Conservation (phyloP, 2,113 vertebrate species). For the Thalassarche chlororhynchos region DNA sequence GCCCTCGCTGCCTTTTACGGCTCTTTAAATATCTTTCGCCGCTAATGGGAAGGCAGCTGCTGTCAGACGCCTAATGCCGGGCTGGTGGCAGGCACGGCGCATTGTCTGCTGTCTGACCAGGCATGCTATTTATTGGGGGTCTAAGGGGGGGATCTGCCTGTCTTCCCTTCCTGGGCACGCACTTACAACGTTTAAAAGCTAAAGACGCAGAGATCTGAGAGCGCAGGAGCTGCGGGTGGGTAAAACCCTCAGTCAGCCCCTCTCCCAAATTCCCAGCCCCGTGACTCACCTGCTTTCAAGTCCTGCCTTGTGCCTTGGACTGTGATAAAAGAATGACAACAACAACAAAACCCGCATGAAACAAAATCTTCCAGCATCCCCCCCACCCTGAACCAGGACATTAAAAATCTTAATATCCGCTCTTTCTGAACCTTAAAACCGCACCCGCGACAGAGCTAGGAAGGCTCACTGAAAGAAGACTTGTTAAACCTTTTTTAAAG, state of each 20-base stretch:
- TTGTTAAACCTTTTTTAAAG: background rate
- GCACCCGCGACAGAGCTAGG: background rate
- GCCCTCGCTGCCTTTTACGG: background rate
- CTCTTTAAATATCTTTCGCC: background rate
- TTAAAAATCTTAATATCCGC: background rate
- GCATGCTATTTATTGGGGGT: background rate
- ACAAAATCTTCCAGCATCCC: background rate
- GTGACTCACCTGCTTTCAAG: conserved; percentile 30
- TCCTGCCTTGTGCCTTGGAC: background rate
- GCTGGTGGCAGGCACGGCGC: background rate
- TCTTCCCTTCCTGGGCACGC: background rate
- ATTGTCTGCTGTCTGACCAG: background rate
- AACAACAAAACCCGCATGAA: background rate
- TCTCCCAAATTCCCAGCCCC: background rate
- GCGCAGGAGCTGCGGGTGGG: background rate
- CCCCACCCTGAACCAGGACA: background rate
- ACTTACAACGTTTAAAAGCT: background rate
- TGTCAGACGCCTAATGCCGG: background rate
- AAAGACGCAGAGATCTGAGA: background rate
- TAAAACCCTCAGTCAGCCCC: background rate
- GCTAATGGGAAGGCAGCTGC: background rate
- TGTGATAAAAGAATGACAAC: background rate
- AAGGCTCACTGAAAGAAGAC: background rate
- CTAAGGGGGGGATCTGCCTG: background rate
- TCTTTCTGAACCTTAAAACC: background rate